Evolutionary conservation across 2,113 vertebrate species (phyloP), one percentile per base, ranked within the genome.

Genomic region (Gavialis gangeticus): DNA sequence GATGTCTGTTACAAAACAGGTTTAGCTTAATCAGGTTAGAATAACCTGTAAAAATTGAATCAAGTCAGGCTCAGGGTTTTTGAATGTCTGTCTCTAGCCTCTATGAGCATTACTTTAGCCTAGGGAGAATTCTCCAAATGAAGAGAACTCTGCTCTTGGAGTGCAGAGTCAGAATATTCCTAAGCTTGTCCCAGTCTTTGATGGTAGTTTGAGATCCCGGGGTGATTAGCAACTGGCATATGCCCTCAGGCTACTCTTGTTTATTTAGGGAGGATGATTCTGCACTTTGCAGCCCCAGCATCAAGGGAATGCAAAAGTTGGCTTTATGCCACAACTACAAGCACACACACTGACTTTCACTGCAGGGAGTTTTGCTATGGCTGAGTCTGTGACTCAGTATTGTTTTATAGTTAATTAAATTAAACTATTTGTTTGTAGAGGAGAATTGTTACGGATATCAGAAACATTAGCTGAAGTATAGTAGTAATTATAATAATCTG

Each of bases 121-220:
- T 0, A 0, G 25, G 18, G 67, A 87, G 91, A 88, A 57, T 24
- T 19, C 56, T 18, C 82, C 34, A 15, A 15, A 28, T 27, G 10
- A 28, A 56, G 12, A 30, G 62, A 75, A 13, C 9, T 19, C 66
- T 76, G 57, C 18, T 19, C 28, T 57, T 79, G 12, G n/a, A 17
- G 16, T 21, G 14, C 17, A 81, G 54, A 85, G 19, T 30, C 10
- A 12, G 30, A 34, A 69, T 34, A 30, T 69, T 30, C 18, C 30
- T 69, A 34, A 22, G 5, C 19, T 69, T n/a, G 18, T 21, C 19
- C 11, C 2, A 78, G 34, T 81, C 75, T 9, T 80, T 54, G 59
- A 5, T 12, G 6, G 34, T 59, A 55, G 3, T 78, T 91, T 90
- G 57, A 27, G 34, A 4, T 60, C 8, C 10, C 1, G 2, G 89